Percentiles rank a stretch among this genome's conserved stretches.
phyloP scores from a whole-genome alignment of 1,140 invertebrate species.

The Temnothorax longispinosus region DNA sequence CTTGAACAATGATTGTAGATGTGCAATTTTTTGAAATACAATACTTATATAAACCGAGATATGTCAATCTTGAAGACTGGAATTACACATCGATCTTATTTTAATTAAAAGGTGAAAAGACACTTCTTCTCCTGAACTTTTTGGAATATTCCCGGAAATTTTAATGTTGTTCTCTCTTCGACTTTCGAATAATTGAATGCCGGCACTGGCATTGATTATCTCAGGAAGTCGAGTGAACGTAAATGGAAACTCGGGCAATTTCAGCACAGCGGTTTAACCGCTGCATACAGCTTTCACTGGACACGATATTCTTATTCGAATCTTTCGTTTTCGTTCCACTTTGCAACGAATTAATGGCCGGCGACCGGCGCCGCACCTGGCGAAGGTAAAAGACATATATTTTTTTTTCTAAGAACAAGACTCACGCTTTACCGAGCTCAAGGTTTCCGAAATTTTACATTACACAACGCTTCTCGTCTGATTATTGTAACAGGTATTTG shows the following conservation, averaged over 20 bases:
- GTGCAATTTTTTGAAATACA: neutral
- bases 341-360: conserved; percentile 6
- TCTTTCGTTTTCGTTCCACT: conserved; percentile 40
- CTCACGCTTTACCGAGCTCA: neutral
- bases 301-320: conserved; percentile 5
- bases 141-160: neutral
- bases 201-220: conserved; percentile 8
- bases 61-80: neutral
- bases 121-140: neutral
- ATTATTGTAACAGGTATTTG: neutral
- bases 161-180: neutral
- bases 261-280: neutral
- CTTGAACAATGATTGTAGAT: neutral
- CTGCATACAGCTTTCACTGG: conserved; percentile 46
- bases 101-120: neutral
- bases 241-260: conserved; percentile 55
- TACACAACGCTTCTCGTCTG: neutral
- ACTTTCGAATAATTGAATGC: neutral
- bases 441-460: neutral
- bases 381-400: neutral
- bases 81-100: neutral
- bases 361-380: neutral
- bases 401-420: neutral
- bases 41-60: neutral
- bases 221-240: conserved; percentile 22